phyloP scores from a whole-genome alignment of 2,113 vertebrate genomes.

The Pseudolaguvia tuberculata region DNA sequence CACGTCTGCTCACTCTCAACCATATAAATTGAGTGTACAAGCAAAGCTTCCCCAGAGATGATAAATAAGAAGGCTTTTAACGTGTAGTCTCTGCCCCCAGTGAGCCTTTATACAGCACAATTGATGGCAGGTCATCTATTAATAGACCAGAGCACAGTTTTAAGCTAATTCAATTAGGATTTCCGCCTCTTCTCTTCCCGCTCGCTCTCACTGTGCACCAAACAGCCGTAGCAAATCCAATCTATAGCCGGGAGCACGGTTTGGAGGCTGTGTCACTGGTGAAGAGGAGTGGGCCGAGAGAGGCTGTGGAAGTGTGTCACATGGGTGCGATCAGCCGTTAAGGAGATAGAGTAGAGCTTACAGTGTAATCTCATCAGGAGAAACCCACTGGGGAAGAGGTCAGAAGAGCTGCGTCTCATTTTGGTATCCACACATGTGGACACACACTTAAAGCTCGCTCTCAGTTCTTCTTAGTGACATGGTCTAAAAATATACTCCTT shows the following conservation, averaged over 20 bases:
- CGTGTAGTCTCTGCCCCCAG: constrained; percentile 40
- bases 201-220: constrained; percentile 43
- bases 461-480: neutral
- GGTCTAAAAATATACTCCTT: neutral
- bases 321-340: constrained; percentile 39
- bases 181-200: constrained; percentile 65
- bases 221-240: constrained; percentile 70
- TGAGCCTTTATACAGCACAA: constrained; percentile 52
- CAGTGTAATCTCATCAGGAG: constrained; percentile 49
- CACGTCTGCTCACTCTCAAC: constrained; percentile 25
- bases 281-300: constrained; percentile 25
- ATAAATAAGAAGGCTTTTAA: constrained; percentile 74
- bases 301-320: constrained; percentile 32
- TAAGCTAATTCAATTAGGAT: constrained; percentile 75
- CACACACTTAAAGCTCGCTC: neutral
- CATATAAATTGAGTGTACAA: constrained; percentile 47
- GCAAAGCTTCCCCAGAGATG: constrained; percentile 56
- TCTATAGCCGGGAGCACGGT: constrained; percentile 49
- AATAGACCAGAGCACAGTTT: constrained; percentile 68
- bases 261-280: constrained; percentile 28
- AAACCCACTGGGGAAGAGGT: constrained; percentile 43
- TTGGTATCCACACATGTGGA: constrained; percentile 9
- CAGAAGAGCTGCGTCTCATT: constrained; percentile 28
- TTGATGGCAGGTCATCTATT: constrained; percentile 71
- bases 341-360: constrained; percentile 45